These are phyloP conservation scores for Ranitomeya variabilis DNA, from an alignment of 2,113 vertebrate species.

Conservation along the genomic window DNA sequence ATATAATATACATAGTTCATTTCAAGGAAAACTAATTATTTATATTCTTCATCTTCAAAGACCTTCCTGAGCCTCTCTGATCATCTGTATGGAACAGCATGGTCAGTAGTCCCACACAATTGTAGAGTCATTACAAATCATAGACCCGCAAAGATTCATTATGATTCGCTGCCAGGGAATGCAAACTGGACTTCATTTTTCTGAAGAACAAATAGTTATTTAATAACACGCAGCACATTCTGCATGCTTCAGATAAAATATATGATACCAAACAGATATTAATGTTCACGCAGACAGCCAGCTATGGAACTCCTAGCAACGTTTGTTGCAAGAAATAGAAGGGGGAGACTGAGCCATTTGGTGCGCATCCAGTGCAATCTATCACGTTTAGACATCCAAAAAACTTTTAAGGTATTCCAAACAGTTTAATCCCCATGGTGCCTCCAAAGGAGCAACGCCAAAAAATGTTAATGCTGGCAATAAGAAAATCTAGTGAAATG, in stretches of 20 bases:
- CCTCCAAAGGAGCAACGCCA: constrained; percentile 4
- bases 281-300: constrained; percentile 55
- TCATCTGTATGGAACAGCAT: constrained; percentile 66
- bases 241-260: constrained; percentile 63
- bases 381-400: constrained; percentile 36
- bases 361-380: constrained; percentile 30
- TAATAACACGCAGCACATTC: constrained; percentile 57
- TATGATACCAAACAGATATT: constrained; percentile 61
- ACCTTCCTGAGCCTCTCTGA: constrained; percentile 58
- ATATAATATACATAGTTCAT: constrained; percentile 60
- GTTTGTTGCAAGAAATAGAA: constrained; percentile 36
- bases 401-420: constrained; percentile 44
- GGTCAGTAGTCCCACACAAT: constrained; percentile 66
- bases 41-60: constrained; percentile 63
- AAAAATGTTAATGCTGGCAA: constrained; percentile 38
- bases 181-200: constrained; percentile 62
- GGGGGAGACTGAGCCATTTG: constrained; percentile 24
- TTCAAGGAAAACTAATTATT: constrained; percentile 62
- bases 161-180: constrained; percentile 62
- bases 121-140: constrained; percentile 68
- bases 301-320: constrained; percentile 12
- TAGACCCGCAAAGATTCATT: constrained; percentile 66
- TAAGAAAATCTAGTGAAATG: constrained; percentile 35
- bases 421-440: constrained; percentile 42
- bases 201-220: constrained; percentile 65